Percentiles rank a stretch among this genome's conserved stretches.
These are phyloP conservation scores for Agapornis canus DNA, from an alignment of 2,797 vertebrate genomes.

Conservation along the genomic window DNA sequence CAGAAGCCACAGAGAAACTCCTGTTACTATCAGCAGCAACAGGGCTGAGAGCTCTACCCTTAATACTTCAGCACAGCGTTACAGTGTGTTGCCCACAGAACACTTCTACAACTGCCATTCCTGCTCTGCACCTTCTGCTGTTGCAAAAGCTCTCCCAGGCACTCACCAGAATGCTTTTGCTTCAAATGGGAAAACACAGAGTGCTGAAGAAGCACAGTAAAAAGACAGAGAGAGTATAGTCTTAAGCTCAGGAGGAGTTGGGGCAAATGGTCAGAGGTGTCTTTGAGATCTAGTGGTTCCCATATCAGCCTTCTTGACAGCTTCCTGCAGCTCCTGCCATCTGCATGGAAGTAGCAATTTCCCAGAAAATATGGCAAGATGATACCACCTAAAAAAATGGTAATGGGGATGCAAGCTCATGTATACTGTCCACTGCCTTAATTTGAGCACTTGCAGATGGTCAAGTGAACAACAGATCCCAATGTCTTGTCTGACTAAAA, in stretches of 20 bases:
- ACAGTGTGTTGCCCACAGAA: background rate
- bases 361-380: slow-evolving; percentile 16
- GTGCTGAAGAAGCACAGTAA: background rate
- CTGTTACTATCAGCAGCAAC: background rate
- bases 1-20: background rate
- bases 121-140: background rate
- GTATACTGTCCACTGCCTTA: background rate
- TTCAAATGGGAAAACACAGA: background rate
- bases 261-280: background rate
- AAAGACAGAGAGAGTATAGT: background rate
- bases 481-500: background rate
- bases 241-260: background rate
- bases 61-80: background rate
- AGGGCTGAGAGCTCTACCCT: background rate
- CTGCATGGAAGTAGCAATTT: slow-evolving; percentile 44
- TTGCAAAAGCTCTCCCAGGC: background rate
- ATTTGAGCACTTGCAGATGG: slow-evolving; percentile 8
- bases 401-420: background rate
- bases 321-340: slow-evolving; percentile 22
- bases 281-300: background rate
- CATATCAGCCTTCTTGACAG: background rate
- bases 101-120: background rate
- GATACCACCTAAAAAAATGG: background rate
- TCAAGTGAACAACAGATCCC: slow-evolving; percentile 14
- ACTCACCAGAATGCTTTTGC: background rate